Conservation (phyloP, 1,140 invertebrate genomes). For the Bathynomus jamesi region DNA sequence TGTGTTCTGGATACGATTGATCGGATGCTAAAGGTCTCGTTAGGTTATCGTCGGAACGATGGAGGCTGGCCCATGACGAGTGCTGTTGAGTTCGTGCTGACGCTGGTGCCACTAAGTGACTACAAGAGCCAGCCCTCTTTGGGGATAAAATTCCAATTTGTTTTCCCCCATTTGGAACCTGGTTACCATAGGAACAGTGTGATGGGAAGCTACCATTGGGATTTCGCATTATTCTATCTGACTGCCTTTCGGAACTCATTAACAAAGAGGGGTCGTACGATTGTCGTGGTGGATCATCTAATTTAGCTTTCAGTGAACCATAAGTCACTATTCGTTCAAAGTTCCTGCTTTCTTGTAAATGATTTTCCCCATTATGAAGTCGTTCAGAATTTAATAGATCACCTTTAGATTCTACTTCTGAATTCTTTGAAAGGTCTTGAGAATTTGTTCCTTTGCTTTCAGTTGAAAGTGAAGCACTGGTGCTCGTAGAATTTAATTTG, state of each 20-base stretch:
- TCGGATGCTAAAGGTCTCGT: constrained; percentile 14
- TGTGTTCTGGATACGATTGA: not conserved
- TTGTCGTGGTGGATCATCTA: not conserved
- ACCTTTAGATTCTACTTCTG: not conserved
- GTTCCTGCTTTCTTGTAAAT: not conserved
- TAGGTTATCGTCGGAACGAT: constrained; percentile 24
- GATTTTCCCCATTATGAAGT: not conserved
- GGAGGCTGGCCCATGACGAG: constrained; percentile 14
- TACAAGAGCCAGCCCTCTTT: not conserved
- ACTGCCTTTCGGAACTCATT: not conserved
- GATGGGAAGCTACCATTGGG: not conserved
- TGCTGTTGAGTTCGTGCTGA: constrained; percentile 12
- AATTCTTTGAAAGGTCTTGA: constrained; percentile 46
- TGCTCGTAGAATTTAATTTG: constrained; percentile 34
- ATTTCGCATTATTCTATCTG: not conserved
- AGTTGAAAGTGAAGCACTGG: constrained; percentile 43
- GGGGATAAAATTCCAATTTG: not conserved
- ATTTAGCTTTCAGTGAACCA: not conserved
- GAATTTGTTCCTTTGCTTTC: constrained; percentile 47
- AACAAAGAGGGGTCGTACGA: not conserved
- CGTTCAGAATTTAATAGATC: not conserved
- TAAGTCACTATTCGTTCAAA: not conserved
- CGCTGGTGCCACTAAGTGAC: not conserved
- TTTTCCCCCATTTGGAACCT: not conserved
- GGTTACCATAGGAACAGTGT: not conserved